Evolutionary conservation across 2,113 vertebrate genomes (phyloP), one percentile per base, ranked within the genome.

Genomic region (Erythrocercus mccallii): DNA sequence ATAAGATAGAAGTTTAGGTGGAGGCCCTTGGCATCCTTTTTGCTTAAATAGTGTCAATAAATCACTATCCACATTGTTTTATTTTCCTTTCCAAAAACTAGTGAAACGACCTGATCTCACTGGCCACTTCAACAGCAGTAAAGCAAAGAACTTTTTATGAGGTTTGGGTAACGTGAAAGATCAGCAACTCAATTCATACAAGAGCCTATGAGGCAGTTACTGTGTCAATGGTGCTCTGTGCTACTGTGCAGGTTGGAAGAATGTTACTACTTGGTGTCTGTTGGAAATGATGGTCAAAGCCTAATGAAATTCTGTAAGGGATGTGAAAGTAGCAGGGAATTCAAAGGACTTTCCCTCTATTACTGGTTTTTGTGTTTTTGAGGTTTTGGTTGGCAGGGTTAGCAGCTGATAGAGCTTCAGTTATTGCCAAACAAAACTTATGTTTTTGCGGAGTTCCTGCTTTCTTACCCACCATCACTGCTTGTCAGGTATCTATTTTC

Each of bases 311-410:
- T n/a, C 37, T 4, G 1, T 64, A 93, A 90, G 53, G 48, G 81
- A 93, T 88, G 47, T 86, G 80, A 90, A 95, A 93, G 56, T 77
- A 83, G 23, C 38, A 66, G 28, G 86, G 88, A 93, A 90, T 33
- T 56, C 50, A 77, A 58, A 87, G 62, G 82, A 86, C 27, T 93
- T 95, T 86, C 86, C 79, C 68, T 74, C 72, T 77, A 1, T 77
- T 94, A 86, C 71, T 95, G 42, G 17, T 50, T 88, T 83, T 65
- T 60, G 15, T 77, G 58, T 64, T 93, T 88, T 71, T 83, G 64
- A 88, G 68, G 51, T 70, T 92, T 93, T 86, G 17, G 30, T 88
- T 92, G 58, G 54, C 68, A 77, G 27, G 20, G 14, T 64, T 70
- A 84, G 38, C 54, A 90, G 40, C 42, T 62, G 85, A 47, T 11